Evolutionary conservation across 2,888 invertebrate species (phyloP), one percentile per base, ranked within the genome.

Genomic region (Blera fallax): DNA sequence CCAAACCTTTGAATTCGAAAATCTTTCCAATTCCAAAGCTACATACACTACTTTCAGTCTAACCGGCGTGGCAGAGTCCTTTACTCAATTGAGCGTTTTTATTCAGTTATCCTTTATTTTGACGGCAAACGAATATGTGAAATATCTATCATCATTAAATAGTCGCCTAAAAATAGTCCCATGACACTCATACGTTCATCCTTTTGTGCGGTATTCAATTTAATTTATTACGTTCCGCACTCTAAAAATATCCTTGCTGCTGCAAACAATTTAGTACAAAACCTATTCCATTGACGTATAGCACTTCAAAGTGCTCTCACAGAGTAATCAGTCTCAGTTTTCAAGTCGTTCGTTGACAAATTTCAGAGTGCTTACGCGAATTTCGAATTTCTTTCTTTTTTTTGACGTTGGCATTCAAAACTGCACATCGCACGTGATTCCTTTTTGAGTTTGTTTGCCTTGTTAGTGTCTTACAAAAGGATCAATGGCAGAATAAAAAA

Each of bases 161-260:
- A 18, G 1, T 45, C 8, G 48, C 48, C 48, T 48, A 48, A 21
- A 48, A 48, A 48, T 48, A 48, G 48, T 48, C 48, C 6, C 69
- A 69, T 40, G 43, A 70, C 43, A 70, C 43, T 56, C 32, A 54
- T 16, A 69, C 29, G 48, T 11, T 34, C 32, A 48, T 54, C 58
- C 58, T 29, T 58, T 58, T 48, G 32, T 70, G 32, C 10, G 45
- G 18, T 24, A 43, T 70, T 72, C 58, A 37, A 60, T 50, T 48
- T 58, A 58, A 74, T 67, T 73, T 80, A 73, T 73, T 67, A 58
- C 50, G 16, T 60, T 58, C 52, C 32, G 58, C 60, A 65, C 73
- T 29, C 37, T 43, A 43, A 43, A 80, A 32, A 73, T 80, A 60
- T 74, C 67, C 60, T 67, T 7, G 43, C 27, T 40, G 60, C 29